Evolutionary conservation across 2,113 vertebrate species (phyloP), one percentile per base, ranked within the genome.

Genomic region (Carettochelys insculpta): DNA sequence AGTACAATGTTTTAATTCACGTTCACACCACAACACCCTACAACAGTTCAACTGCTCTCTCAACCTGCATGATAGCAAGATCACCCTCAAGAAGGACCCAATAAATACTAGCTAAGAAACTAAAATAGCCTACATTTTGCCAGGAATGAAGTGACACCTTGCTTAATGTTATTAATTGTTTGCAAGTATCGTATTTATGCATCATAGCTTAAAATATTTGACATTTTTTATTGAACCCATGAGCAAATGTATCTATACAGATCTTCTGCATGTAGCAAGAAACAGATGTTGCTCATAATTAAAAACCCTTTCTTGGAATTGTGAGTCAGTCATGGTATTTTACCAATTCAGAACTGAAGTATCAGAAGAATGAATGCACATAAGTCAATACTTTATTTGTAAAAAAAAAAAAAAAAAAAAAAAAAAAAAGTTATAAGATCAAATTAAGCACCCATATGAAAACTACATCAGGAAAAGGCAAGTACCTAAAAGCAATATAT

Each of bases 131-230:
- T 29, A 6, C 0, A 7, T 52, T 80, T 68, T 29, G 52, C 43
- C 31, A 47, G 61, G 8, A 31, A 27, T 9, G 68, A 45, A 73
- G 38, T 41, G 1, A 0, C 3, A 1, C 2, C 0, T 22, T 7
- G 2, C 56, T 87, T 83, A 17, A 25, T 6, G 81, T 13, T 79
- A 41, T 52, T n/a, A 78, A 45, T 12, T 43, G 12, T 4, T 1
- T 4, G 53, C 7, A 43, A 20, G 76, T 27, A 48, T 4, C 38
- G 47, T 4, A 25, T 9, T 79, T 88, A 68, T 58, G 54, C 54
- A 31, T 10, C 8, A 47, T 34, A 34, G 76, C 47, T 79, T 45
- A 41, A 80, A 90, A 61, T 9, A 41, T 27, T 41, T 73, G n/a
- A 61, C 2, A 2, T 75, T 93, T 89, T n/a, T 52, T 90, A 12